phyloP scores from a whole-genome alignment of 2,888 invertebrate genomes.

The Tipula helvola region DNA sequence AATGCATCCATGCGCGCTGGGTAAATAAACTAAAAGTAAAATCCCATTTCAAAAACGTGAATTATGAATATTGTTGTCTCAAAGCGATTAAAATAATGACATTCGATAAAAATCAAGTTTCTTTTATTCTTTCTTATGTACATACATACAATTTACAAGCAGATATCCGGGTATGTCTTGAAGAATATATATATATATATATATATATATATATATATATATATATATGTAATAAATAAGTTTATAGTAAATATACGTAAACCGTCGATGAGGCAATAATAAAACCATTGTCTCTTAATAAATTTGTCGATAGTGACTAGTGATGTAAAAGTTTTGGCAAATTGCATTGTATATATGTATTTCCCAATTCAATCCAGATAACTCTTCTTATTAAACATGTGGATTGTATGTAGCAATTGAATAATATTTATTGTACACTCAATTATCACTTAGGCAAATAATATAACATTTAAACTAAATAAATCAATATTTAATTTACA shows the following conservation, averaged over 20 bases:
- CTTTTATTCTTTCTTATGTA: neutral
- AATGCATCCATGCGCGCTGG: neutral
- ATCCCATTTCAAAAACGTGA: neutral
- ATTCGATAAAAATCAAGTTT: slow-evolving; percentile 4
- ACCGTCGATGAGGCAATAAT: neutral
- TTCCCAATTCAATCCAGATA: neutral
- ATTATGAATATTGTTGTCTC: slow-evolving; percentile 4
- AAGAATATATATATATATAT: neutral
- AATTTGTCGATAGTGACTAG: neutral
- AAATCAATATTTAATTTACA: slow-evolving; percentile 4
- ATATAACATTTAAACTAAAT: neutral
- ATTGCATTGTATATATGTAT: neutral
- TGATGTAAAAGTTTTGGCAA: neutral
- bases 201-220: neutral
- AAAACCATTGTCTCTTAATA: neutral
- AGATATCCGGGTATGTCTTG: neutral
- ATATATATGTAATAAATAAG: neutral
- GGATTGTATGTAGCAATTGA: neutral
- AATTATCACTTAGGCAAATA: neutral
- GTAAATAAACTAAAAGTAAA: neutral
- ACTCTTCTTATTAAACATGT: neutral
- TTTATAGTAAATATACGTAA: neutral
- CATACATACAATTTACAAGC: neutral
- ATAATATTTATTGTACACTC: neutral
- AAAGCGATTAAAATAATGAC: neutral